A percentile compares a stretch with the other conserved stretches of the same genome.
These are phyloP conservation scores for Meteorus sp. DNA, from an alignment of 1,140 invertebrate species.

Conservation along the genomic window DNA sequence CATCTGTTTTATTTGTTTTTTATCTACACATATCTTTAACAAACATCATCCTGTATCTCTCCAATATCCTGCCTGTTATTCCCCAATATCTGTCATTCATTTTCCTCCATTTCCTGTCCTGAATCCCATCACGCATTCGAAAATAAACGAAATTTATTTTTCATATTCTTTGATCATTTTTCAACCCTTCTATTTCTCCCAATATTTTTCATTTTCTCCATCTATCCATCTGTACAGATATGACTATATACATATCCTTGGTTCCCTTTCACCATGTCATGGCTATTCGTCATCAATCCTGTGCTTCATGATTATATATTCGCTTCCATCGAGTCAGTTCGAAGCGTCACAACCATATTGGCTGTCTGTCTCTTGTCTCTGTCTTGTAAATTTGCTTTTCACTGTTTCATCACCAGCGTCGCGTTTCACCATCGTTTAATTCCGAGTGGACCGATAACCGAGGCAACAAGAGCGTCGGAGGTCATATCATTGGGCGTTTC, in stretches of 20 bases:
- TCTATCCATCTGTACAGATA: too few species aligned
- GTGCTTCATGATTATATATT: background rate
- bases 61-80: background rate
- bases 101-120: too few species aligned
- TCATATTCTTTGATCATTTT: too few species aligned
- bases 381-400: conserved; percentile 2
- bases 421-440: background rate
- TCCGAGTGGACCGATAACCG: background rate
- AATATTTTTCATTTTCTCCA: too few species aligned
- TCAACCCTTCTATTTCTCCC: too few species aligned
- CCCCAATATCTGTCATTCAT: background rate
- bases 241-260: too few species aligned
- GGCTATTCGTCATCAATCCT: background rate
- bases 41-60: background rate
- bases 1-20: background rate
- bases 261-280: background rate
- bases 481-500: background rate
- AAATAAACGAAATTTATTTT: too few species aligned
- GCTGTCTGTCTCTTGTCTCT: conserved; percentile 1
- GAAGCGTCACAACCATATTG: background rate
- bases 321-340: background rate
- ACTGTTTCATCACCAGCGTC: background rate
- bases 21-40: background rate
- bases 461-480: background rate
- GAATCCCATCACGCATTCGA: too few species aligned